Base-by-base conservation (phyloP, 2,888 invertebrate species). In the Cinara cedri region DNA sequence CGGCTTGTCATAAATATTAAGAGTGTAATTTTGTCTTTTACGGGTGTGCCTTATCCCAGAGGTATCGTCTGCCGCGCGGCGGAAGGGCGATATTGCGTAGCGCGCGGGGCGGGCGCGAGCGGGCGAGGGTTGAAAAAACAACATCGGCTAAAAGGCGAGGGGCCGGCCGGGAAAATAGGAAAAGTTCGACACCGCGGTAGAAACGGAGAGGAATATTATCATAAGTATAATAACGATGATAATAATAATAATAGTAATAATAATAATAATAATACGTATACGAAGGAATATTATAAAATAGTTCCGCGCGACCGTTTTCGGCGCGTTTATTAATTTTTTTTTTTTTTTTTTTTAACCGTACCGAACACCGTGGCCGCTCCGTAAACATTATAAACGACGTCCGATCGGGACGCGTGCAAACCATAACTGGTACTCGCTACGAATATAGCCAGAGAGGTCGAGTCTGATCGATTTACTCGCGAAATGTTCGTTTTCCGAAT, bases 11-110 rank as follows among this genome's bases (percentile, higher is more conserved):
- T 78, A 78, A 78, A 78, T 78, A 78, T 78, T 78, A 78, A 78
- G 78, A 78, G 78, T 78, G 78, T 78, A 78, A 78, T 78, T 78
- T 78, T 78, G 78, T 78, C 78, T 78, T 78, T 78, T 78, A 78
- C 78, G 78, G 78, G 78, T 70, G 78, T 70, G 78, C 78, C 70
- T 78, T 60, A 78, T 78, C 78, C 78, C 78, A 78, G 78, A 78
- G 78, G 78, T 78, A 78, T 78, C 68, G 78, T 78, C 78, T 57
- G 57, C 66, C 65, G 72, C 26, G 60, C 26, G 16, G 49, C 14
- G 14, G 21, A 21, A n/a, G n/a, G 34, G 34, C 46, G n/a, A n/a
- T n/a, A n/a, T n/a, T 51, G 21, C 14, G 21, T 44, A 21, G 9
- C 26, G 9, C 19, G 19, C 21, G 14, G 10, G 2, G 34, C 14